Percentiles rank a stretch among this genome's conserved stretches.
Conservation (phyloP, 2,888 invertebrate genomes). For the Apodemia mormo region DNA sequence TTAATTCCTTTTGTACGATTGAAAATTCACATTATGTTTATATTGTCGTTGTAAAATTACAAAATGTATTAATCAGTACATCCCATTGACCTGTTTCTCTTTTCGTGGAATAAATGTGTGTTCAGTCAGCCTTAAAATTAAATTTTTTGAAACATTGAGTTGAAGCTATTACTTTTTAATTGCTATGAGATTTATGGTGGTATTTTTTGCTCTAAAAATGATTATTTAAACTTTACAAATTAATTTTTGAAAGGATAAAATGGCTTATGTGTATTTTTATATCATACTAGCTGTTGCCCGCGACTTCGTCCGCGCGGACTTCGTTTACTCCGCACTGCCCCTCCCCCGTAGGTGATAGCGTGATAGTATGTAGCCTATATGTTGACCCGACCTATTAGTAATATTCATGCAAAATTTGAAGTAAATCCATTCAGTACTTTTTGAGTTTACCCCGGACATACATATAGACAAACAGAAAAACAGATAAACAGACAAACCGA, state of each 20-base stretch:
- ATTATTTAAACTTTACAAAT: conserved; percentile 15
- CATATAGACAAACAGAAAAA: no score
- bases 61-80: conserved; percentile 13
- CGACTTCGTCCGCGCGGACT: no score
- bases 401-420: no score
- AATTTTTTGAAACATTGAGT: conserved; percentile 31
- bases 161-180: conserved; percentile 36
- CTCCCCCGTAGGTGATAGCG: no score
- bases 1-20: neutral
- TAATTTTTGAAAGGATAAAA: conserved; percentile 5
- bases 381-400: no score
- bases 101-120: conserved; percentile 27
- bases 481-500: no score
- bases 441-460: no score
- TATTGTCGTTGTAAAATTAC: no score
- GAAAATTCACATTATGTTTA: neutral
- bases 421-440: no score
- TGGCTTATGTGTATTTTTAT: neutral
- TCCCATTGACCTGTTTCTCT: conserved; percentile 21
- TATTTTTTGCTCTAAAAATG: neutral
- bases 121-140: conserved; percentile 33
- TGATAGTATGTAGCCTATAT: no score
- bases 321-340: no score
- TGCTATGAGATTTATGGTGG: conserved; percentile 32
- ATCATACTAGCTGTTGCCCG: no score